These are phyloP conservation scores for Ochotona curzoniae DNA, from an alignment of 2,113 vertebrate species.

Conservation along the genomic window DNA sequence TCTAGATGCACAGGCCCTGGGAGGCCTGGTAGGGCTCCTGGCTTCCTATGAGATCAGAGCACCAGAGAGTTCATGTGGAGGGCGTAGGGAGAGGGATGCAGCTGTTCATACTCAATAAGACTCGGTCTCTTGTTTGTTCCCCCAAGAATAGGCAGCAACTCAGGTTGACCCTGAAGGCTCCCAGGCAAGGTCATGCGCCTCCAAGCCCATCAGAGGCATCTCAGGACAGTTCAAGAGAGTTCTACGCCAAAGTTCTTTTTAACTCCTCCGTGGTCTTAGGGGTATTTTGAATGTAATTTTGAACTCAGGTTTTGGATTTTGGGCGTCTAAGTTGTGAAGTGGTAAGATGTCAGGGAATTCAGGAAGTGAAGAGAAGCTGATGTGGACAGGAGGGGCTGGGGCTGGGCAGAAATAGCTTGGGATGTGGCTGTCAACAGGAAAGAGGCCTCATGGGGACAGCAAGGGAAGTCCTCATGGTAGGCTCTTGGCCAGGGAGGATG, in stretches of 20 bases:
- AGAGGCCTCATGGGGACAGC: rapidly evolving
- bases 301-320: neutral
- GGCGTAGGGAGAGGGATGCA: too few species aligned
- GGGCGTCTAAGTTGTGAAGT: neutral
- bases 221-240: too few species aligned
- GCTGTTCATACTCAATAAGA: neutral
- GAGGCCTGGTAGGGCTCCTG: neutral
- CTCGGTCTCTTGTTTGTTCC: neutral
- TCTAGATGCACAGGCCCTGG: neutral
- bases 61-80: neutral
- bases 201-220: rapidly evolving
- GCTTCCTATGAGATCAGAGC: neutral
- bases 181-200: neutral
- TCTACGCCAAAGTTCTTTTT: neutral
- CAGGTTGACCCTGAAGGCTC: neutral
- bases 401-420: neutral
- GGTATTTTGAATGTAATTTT: neutral
- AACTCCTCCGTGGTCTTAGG: neutral
- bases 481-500: neutral
- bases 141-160: neutral
- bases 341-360: neutral
- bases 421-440: neutral
- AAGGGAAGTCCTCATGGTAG: rapidly evolving
- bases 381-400: too few species aligned
- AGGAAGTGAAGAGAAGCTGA: neutral